phyloP scores from a whole-genome alignment of 2,113 vertebrate genomes.

The Gadus macrocephalus region DNA sequence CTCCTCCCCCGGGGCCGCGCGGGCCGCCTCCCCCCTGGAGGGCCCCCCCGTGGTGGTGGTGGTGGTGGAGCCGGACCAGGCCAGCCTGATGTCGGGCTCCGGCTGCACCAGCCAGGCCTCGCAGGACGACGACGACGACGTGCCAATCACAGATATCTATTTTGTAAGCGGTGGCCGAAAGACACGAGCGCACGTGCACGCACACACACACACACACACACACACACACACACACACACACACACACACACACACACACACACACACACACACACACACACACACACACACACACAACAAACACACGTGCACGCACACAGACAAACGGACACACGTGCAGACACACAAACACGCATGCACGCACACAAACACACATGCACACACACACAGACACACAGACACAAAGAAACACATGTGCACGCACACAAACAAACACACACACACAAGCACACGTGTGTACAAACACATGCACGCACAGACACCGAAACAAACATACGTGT shows the following conservation, averaged over 20 bases:
- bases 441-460: too few relatives aligned
- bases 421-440: too few relatives aligned
- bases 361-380: too few relatives aligned
- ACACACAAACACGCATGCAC: too few relatives aligned
- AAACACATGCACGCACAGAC: too few relatives aligned
- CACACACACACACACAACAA: neutral
- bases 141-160: slow-evolving; percentile 91
- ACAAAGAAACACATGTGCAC: too few relatives aligned
- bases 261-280: slow-evolving; percentile 13
- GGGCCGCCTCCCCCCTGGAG: slow-evolving; percentile 22
- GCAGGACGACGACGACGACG: slow-evolving; percentile 85
- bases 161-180: slow-evolving; percentile 77
- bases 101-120: slow-evolving; percentile 92
- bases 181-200: slow-evolving; percentile 1
- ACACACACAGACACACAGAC: too few relatives aligned
- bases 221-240: slow-evolving; percentile 10
- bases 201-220: slow-evolving; percentile 13
- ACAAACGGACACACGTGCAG: too few relatives aligned
- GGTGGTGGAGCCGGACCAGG: slow-evolving; percentile 73
- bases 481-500: too few relatives aligned
- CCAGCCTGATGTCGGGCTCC: slow-evolving; percentile 85
- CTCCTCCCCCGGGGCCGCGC: slow-evolving; percentile 27
- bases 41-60: slow-evolving; percentile 56
- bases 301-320: too few relatives aligned
- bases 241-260: slow-evolving; percentile 18